Base-by-base conservation (phyloP, 37 sponge, comb jelly and placozoan genomes). In the Haliclona indistincta region DNA sequence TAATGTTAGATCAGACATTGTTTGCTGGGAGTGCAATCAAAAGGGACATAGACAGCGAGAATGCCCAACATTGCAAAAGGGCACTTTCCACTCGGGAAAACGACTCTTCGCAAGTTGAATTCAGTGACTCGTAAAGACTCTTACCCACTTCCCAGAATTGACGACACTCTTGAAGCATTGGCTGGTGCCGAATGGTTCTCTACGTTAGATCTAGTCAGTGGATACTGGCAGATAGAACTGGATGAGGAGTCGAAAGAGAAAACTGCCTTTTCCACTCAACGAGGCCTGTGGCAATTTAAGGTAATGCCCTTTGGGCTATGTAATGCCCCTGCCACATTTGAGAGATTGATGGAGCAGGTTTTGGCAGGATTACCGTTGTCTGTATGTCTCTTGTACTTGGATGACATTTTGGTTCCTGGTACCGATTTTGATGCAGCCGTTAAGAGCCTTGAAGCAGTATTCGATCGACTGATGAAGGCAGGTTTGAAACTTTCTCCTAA, bases 171-270 rank as follows among this genome's bases (percentile, higher is more conserved):
- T 7, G 79, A 77, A 8, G 28, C 55, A 2, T 56, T 88, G 23
- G 58, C 38, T 23, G 75, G 76, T 22, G 58, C 75, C 26, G 49
- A 43, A 26, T 77, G 38, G 45, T 84, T 84, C 40, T 70, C 72
- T 26, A 69, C 81, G 38, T 64, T 88, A 42, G 89, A 88, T 42
- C 58, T 76, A n/a, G 35, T n/a, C 36, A 76, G 34, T 6, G 84
- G 89, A 6, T 88, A 88, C 56, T 88, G 89, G 89, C 89, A 88
- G 64, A 77, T 88, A 0, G 47, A 36, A 32, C 26, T 84, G 54
- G 70, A 43, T 0, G 70, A 78, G 4, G 25, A 8, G 19, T 35
- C 68, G 13, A 51, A 64, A 30, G 76, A 51, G n/a, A 88, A 82
- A 73, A 83, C 89, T 41, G 89, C 73, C 3, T 88, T 88, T 39